Evolutionary conservation across 2,113 vertebrate genomes (phyloP).

Genomic region (Condylura cristata): DNA sequence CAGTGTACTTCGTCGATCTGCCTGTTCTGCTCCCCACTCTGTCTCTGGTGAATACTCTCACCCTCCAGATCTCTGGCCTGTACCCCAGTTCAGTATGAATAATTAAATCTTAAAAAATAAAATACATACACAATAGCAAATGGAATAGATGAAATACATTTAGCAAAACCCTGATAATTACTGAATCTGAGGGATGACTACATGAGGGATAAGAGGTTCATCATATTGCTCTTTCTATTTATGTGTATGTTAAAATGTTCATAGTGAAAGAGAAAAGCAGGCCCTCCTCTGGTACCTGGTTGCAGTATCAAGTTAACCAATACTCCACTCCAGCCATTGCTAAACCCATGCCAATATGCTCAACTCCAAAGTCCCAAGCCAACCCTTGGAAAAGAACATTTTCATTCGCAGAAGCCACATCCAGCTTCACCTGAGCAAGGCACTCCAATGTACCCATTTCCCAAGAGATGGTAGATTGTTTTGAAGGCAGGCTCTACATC

Average conservation of each 20-base stretch:
- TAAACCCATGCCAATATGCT: not conserved
- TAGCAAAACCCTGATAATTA: conserved; percentile 12
- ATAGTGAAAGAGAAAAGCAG: not conserved
- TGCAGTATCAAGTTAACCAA: not conserved
- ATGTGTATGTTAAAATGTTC: not conserved
- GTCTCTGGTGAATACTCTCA: too few species aligned
- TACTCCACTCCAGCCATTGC: not conserved
- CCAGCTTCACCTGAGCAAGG: not conserved
- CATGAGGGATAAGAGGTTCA: not conserved
- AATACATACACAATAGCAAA: too few species aligned
- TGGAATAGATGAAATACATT: not conserved
- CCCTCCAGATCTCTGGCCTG: too few species aligned
- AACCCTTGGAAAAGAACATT: not conserved
- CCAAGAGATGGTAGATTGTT: not conserved
- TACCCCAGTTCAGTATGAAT: too few species aligned
- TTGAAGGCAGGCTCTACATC: not conserved
- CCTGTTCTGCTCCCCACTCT: too few species aligned
- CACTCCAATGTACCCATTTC: not conserved
- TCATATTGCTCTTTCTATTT: not conserved
- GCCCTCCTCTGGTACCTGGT: not conserved
- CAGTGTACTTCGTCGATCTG: too few species aligned
- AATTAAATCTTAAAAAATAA: too few species aligned
- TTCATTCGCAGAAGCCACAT: not conserved
- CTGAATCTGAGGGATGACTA: not conserved
- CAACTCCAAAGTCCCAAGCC: not conserved